Evolutionary conservation across 2,113 vertebrate genomes (phyloP), one percentile per base, ranked within the genome.

Genomic region (Eretmochelys imbricata): DNA sequence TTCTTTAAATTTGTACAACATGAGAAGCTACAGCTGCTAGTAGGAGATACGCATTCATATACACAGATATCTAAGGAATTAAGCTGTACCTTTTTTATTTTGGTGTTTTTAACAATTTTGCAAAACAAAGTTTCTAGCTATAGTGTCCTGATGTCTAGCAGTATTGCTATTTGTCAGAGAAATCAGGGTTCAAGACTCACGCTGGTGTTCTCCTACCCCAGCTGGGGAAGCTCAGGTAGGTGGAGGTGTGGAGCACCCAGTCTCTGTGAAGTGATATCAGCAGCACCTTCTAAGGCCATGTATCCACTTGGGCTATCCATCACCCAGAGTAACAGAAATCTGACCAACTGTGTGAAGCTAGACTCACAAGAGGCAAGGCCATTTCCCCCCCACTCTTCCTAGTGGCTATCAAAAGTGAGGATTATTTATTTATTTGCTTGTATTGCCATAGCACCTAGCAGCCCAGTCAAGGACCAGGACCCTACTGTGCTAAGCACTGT

Each of bases 21-120:
- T 75, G 1, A 85, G 29, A 4, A 50, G 4, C 9, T 80, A 82
- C 46, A 83, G 8, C 2, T 25, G 4, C 65, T 38, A 38, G 35
- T 20, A 69, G 65, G 17, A 35, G 16, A 46, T 54, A 91, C 84
- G 31, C 55, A 90, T 14, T 89, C 78, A 91, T 27, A 80, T 54
- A 80, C 2, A 1, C 2, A 89, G 65, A 92, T 80, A 76, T 3
- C 31, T 50, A 55, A 51, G 1, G 3, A 3, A 80, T 80, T 84
- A 5, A 0, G 2, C 53, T 65, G 8, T 1, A 3, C 31, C 0
- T 51, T 69, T 50, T 82, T 93, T 82, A 19, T 11, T 55, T 25
- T n/a, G 65, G 48, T 35, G 2, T 5, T 89, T 90, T 85, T 81
- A 90, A 46, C 10, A 2, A 8, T 85, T 81, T 79, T 78, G 48